Conservation (phyloP, 2,113 vertebrate genomes). For the Macaca fascicularis region T2T-MFA8v1.1 NC_088379.1:113483001-113483500, state of each 20-base stretch:
- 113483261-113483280: not conserved
- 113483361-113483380: not conserved
- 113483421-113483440: not conserved
- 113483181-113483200: not conserved
- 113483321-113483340: not conserved
- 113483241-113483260: not conserved
- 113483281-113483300: not conserved
- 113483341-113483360: not conserved
- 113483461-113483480: not conserved
- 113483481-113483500: not conserved
- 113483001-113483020: not conserved
- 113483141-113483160: too few relatives aligned
- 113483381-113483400: slow-evolving; percentile 28
- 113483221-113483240: not conserved
- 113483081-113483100: too few relatives aligned
- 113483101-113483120: too few relatives aligned
- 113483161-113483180: not conserved
- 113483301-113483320: slow-evolving; percentile 23
- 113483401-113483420: not conserved
- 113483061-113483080: too few relatives aligned
- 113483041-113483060: not conserved
- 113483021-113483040: not conserved
- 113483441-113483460: not conserved
- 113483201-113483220: not conserved
- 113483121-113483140: too few relatives aligned